Evolutionary conservation across 92 coral and sea anemone genomes (phyloP).

Genomic region (Parazoanthus swiftii): DNA sequence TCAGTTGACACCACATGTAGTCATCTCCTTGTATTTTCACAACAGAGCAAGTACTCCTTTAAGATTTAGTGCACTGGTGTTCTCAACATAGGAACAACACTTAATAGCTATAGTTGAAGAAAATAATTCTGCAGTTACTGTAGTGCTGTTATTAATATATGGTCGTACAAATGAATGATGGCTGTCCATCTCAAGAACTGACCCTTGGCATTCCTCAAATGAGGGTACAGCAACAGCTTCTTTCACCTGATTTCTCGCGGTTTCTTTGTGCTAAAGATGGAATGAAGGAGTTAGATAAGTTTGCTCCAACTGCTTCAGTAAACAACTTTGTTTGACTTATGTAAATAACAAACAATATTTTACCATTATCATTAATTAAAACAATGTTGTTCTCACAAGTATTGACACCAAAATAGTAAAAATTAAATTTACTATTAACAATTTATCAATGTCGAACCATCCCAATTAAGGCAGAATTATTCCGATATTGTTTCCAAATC

Average conservation of each 20-base stretch:
- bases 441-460: too few relatives aligned
- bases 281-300: not conserved
- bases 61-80: not conserved
- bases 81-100: not conserved
- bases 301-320: too few relatives aligned
- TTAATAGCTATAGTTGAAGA: not conserved
- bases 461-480: too few relatives aligned
- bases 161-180: not conserved
- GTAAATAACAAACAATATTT: too few relatives aligned
- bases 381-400: not conserved
- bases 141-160: not conserved
- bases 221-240: constrained; percentile 93
- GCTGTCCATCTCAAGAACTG: not conserved
- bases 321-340: not conserved
- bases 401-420: not conserved
- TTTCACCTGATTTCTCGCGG: constrained; percentile 88
- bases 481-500: not conserved
- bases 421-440: too few relatives aligned
- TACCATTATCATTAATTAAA: too few relatives aligned
- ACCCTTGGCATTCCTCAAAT: constrained; percentile 57
- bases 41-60: not conserved
- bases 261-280: constrained; percentile 79
- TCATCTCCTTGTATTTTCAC: not conserved
- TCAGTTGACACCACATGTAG: not conserved
- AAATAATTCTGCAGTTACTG: not conserved